Conservation (phyloP, 2,888 invertebrate genomes). For the Aspidapion aeneum region DNA sequence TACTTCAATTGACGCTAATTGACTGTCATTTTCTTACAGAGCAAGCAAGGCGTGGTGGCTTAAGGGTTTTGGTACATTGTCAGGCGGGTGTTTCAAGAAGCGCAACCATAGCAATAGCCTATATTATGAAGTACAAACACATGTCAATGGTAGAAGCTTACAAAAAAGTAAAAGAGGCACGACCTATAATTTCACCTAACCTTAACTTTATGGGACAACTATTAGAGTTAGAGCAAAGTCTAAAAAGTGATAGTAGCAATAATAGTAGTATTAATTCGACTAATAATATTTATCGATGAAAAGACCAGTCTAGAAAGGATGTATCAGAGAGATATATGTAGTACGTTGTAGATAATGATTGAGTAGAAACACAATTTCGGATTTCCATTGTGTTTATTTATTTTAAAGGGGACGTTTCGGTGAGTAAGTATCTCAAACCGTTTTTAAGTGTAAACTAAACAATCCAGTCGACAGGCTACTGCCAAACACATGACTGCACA, state of each 20-base stretch:
- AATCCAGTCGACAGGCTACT: too few species aligned
- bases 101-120: constrained; percentile 92
- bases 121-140: constrained; percentile 85
- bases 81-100: constrained; percentile 94
- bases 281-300: constrained; percentile 53
- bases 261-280: constrained; percentile 32
- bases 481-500: too few species aligned
- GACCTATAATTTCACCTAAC: constrained; percentile 92
- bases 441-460: too few species aligned
- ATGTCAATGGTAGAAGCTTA: constrained; percentile 84
- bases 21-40: constrained; percentile 61
- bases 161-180: constrained; percentile 76
- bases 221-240: constrained; percentile 73
- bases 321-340: constrained; percentile 55
- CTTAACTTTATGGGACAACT: constrained; percentile 92
- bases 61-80: constrained; percentile 86
- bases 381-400: too few species aligned
- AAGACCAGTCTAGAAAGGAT: constrained; percentile 52
- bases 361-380: too few species aligned
- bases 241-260: constrained; percentile 47
- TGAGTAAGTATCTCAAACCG: too few species aligned
- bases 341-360: too few species aligned
- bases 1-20: too few species aligned
- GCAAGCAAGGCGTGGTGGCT: constrained; percentile 65
- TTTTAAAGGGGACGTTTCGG: too few species aligned